Evolutionary conservation across 2,797 vertebrate species (phyloP).

Genomic region (Salarias fasciatus): DNA sequence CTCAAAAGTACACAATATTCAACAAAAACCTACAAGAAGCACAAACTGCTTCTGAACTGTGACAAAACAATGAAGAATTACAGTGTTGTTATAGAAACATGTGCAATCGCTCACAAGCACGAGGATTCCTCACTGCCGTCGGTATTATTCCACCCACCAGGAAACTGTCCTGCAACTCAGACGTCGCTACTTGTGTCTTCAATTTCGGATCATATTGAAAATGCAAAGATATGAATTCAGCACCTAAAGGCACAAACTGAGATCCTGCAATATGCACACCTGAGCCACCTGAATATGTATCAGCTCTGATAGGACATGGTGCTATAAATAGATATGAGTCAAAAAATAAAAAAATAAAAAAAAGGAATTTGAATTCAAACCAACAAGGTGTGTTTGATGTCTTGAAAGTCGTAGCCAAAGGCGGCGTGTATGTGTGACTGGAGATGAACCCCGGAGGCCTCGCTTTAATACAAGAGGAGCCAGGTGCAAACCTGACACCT

Average conservation of each 20-base stretch:
- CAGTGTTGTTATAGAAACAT: not conserved
- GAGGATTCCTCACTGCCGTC: not conserved
- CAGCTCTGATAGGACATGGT: not conserved
- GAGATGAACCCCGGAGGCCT: not conserved
- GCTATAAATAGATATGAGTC: not conserved
- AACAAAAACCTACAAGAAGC: no score
- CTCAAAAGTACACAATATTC: no score
- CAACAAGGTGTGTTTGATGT: not conserved
- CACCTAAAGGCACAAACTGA: no score
- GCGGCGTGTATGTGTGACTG: not conserved
- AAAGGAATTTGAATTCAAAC: not conserved
- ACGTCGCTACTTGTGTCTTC: no score
- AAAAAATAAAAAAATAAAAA: no score
- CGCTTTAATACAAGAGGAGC: slow-evolving; percentile 13
- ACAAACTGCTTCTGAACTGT: no score
- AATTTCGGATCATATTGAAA: no score
- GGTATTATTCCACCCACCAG: slow-evolving; percentile 10
- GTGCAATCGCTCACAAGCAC: not conserved
- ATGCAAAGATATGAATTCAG: not conserved
- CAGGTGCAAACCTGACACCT: slow-evolving; percentile 35
- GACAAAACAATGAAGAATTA: not conserved
- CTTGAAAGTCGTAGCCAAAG: not conserved
- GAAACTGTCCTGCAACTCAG: not conserved
- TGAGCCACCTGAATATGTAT: not conserved
- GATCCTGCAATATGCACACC: no score